Evolutionary conservation across 2,888 invertebrate species (phyloP).

Genomic region (Aspidapion aeneum): DNA sequence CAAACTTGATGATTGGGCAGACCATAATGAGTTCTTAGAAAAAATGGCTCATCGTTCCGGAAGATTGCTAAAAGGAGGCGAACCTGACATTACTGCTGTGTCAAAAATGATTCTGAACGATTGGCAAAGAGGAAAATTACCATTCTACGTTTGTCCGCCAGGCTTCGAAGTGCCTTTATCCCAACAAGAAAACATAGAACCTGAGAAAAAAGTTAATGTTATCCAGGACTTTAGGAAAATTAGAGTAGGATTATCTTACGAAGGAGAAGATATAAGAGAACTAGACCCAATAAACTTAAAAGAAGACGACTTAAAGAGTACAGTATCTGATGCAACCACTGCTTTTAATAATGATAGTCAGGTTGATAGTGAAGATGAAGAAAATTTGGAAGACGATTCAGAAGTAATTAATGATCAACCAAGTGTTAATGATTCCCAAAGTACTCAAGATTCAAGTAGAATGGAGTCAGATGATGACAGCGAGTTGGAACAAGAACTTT

Average conservation of each 20-base stretch:
- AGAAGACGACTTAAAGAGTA: not conserved
- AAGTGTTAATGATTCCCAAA: too few relatives aligned
- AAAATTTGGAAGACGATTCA: constrained; percentile 1
- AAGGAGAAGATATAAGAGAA: constrained; percentile 56
- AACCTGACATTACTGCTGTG: constrained; percentile 85
- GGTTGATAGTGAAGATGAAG: constrained; percentile 39
- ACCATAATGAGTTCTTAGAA: constrained; percentile 85
- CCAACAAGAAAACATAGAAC: constrained; percentile 34
- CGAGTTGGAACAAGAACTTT: too few relatives aligned
- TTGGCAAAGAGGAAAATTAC: constrained; percentile 96
- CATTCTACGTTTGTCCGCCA: constrained; percentile 88
- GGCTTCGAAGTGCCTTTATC: constrained; percentile 72
- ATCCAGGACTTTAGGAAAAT: constrained; percentile 84
- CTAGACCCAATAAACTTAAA: constrained; percentile 47
- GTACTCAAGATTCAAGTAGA: not conserved
- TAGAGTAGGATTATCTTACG: constrained; percentile 55
- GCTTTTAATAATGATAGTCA: not conserved
- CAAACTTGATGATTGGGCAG: constrained; percentile 77
- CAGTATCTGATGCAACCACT: constrained; percentile 20
- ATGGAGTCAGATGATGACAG: too few relatives aligned
- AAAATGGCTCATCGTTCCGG: constrained; percentile 84
- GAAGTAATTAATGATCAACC: too few relatives aligned
- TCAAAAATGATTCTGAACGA: constrained; percentile 97
- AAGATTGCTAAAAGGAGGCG: constrained; percentile 93
- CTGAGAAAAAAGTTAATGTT: constrained; percentile 52